Percentiles rank a stretch among this genome's conserved stretches.
These are phyloP conservation scores for Mormoops blainvillei DNA, from an alignment of 2,113 vertebrate genomes.

Conservation along the genomic window DNA sequence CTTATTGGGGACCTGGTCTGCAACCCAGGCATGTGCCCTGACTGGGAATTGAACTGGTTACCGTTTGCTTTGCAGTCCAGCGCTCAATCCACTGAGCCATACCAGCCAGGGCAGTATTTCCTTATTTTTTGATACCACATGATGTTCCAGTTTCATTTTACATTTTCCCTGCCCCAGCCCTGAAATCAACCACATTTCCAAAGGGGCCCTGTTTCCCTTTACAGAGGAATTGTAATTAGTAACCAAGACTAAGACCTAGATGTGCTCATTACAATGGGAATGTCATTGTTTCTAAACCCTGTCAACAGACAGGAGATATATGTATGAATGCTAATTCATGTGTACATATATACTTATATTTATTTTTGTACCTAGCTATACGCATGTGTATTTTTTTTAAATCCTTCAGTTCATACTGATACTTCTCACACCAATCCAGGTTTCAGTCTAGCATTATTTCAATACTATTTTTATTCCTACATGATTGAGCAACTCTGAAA, in stretches of 20 bases:
- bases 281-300: background rate
- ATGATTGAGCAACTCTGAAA: constrained; percentile 60
- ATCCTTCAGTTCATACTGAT: background rate
- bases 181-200: background rate
- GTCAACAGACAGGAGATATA: background rate
- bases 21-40: too few species aligned
- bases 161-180: background rate
- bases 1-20: too few species aligned
- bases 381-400: background rate
- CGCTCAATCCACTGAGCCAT: too few species aligned
- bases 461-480: constrained; percentile 16
- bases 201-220: background rate
- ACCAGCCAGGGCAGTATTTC: too few species aligned
- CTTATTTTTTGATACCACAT: background rate
- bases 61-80: too few species aligned
- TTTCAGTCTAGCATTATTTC: background rate
- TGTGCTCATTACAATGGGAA: background rate
- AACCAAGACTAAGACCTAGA: background rate
- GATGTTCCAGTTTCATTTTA: background rate
- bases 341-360: background rate
- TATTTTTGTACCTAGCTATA: background rate
- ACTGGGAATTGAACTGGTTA: too few species aligned
- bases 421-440: background rate
- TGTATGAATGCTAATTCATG: background rate
- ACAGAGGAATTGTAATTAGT: background rate